Conservation (phyloP, 30 jellyfish, hydroid and myxozoan genomes). For the Rhopilema esculentum region DNA sequence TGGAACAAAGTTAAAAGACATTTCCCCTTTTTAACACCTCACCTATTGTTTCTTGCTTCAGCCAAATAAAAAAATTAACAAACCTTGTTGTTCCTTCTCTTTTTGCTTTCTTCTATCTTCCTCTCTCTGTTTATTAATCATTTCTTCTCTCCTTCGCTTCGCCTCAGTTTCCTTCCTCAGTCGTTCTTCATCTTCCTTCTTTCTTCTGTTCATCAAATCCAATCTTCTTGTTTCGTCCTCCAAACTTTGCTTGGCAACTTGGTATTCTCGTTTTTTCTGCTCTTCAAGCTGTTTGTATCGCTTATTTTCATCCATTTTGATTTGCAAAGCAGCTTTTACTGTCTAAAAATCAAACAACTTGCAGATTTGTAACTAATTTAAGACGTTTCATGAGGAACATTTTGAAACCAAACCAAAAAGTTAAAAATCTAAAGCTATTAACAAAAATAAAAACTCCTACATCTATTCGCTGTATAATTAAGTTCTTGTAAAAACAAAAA, state of each 20-base stretch:
- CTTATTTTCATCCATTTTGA: conserved; percentile 57
- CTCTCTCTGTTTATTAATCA: conserved; percentile 60
- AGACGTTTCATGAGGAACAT: no score
- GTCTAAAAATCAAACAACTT: conserved; percentile 38
- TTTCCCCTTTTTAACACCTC: no score
- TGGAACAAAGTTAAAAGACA: no score
- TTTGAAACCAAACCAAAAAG: no score
- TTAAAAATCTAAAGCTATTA: no score
- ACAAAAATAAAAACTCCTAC: no score
- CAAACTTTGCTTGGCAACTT: conserved; percentile 52
- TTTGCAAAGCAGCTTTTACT: conserved; percentile 52
- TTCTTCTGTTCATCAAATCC: conserved; percentile 57
- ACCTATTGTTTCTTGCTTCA: neutral
- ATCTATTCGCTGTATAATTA: no score
- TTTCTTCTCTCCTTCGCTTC: conserved; percentile 75
- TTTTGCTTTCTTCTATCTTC: conserved; percentile 82
- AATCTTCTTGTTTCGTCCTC: conserved; percentile 73
- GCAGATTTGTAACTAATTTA: no score
- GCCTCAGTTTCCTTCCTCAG: conserved; percentile 68
- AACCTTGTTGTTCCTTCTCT: conserved; percentile 82
- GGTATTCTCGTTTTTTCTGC: conserved; percentile 70
- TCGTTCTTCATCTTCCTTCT: conserved; percentile 73
- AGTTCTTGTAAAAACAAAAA: no score
- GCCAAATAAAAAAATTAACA: neutral
- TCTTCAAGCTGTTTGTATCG: conserved; percentile 57